Percentiles rank a stretch among this genome's conserved stretches.
phyloP scores from a whole-genome alignment of 2,888 invertebrate genomes.

The Temnothorax unifasciatus region DNA sequence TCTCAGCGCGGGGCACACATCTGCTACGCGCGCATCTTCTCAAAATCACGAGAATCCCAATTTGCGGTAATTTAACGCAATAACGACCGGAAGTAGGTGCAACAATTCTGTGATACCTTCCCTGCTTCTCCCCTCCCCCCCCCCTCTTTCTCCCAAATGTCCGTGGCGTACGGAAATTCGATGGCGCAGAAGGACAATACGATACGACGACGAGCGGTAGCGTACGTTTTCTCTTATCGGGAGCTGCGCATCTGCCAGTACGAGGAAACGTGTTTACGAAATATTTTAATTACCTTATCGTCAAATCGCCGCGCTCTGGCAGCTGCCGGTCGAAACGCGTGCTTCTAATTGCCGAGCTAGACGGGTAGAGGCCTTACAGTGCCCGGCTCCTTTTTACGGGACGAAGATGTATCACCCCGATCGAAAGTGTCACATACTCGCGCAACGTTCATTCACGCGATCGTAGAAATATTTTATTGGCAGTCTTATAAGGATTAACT shows the following conservation, averaged over 20 bases:
- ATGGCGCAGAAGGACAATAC: neutral
- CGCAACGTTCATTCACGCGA: neutral
- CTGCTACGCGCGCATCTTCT: conserved; percentile 29
- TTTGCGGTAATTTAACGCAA: conserved; percentile 38
- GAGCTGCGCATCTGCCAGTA: conserved; percentile 79
- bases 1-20: conserved; percentile 17
- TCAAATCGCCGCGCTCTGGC: conserved; percentile 79
- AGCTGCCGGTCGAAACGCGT: conserved; percentile 83
- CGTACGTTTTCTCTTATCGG: conserved; percentile 72
- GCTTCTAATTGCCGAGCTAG: conserved; percentile 83
- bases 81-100: neutral
- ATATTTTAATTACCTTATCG: conserved; percentile 86
- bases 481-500: neutral
- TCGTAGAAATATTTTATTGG: neutral
- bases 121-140: too few species aligned
- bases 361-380: conserved; percentile 48
- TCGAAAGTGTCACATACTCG: conserved; percentile 28
- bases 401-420: neutral
- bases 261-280: conserved; percentile 80
- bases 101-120: conserved; percentile 2
- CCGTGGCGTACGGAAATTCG: neutral
- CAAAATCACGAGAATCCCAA: conserved; percentile 23
- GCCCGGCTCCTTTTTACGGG: neutral
- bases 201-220: neutral
- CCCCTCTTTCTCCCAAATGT: neutral